A percentile compares a stretch with the other conserved stretches of the same genome.
These are phyloP conservation scores for Propithecus perrieri DNA, from an alignment of 2,797 vertebrate species.

Conservation along the genomic window DNA sequence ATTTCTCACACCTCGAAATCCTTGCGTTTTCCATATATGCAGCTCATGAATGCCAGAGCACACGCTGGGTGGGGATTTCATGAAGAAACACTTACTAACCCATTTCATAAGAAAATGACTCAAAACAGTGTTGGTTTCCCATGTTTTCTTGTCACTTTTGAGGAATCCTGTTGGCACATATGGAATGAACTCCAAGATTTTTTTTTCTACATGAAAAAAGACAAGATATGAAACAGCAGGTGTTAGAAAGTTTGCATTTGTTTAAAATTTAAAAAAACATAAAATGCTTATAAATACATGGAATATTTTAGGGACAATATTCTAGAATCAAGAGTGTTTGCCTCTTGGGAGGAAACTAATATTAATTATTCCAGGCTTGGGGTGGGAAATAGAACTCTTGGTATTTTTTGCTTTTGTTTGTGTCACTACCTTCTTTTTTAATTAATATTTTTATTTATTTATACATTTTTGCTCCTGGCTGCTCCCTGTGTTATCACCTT, in stretches of 20 bases:
- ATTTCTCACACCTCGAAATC: not conserved
- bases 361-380: not conserved
- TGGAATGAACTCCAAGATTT: not conserved
- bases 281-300: not conserved
- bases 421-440: not conserved
- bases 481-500: not conserved
- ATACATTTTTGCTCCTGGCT: not conserved
- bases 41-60: not conserved
- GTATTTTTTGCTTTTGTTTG: not conserved
- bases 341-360: not conserved
- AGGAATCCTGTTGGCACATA: conserved; percentile 10
- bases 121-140: not conserved
- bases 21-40: not conserved
- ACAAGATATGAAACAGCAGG: not conserved
- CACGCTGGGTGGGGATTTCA: not conserved
- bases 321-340: not conserved
- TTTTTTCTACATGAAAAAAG: not conserved
- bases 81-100: not conserved
- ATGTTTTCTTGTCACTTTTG: conserved; percentile 30
- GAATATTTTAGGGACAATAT: not conserved
- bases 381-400: not conserved
- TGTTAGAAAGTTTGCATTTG: not conserved
- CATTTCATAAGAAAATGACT: not conserved
- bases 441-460: no score
- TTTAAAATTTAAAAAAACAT: not conserved